Conservation (phyloP, 2,113 vertebrate genomes). For the Hiodon alosoides region DNA sequence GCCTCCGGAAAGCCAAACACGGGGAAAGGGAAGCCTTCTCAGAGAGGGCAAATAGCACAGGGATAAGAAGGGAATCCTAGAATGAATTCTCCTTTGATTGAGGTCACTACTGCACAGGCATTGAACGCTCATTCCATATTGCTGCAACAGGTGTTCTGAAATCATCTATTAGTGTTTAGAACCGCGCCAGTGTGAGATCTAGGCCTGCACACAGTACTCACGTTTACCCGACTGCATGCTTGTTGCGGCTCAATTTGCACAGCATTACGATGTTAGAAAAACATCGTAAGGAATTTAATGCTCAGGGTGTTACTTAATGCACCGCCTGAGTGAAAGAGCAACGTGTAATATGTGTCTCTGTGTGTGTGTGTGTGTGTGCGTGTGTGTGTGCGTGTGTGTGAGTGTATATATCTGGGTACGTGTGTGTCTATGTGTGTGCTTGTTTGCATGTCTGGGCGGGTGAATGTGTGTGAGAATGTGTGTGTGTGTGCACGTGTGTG, state of each 20-base stretch:
- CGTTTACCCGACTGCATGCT: background rate
- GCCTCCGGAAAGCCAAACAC: background rate
- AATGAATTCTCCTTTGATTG: no score
- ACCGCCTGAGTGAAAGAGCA: no score
- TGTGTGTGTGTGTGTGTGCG: background rate
- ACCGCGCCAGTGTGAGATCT: background rate
- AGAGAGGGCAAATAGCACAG: background rate
- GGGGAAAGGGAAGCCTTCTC: background rate
- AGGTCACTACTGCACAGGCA: no score
- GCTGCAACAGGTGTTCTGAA: no score
- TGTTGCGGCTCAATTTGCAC: background rate
- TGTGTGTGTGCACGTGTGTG: background rate
- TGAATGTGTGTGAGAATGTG: background rate
- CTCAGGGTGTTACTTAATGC: no score
- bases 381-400: background rate
- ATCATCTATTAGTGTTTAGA: no score
- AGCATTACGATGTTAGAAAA: background rate
- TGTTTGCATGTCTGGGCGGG: background rate
- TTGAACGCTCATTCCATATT: no score
- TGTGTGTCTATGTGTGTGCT: background rate
- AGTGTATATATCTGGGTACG: no score
- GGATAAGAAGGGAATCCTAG: background rate
- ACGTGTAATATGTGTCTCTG: no score
- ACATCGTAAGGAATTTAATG: background rate
- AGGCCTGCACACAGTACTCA: background rate